Evolutionary conservation across 2,888 invertebrate species (phyloP), one percentile per base, ranked within the genome.

Genomic region (Parelbella ahira): DNA sequence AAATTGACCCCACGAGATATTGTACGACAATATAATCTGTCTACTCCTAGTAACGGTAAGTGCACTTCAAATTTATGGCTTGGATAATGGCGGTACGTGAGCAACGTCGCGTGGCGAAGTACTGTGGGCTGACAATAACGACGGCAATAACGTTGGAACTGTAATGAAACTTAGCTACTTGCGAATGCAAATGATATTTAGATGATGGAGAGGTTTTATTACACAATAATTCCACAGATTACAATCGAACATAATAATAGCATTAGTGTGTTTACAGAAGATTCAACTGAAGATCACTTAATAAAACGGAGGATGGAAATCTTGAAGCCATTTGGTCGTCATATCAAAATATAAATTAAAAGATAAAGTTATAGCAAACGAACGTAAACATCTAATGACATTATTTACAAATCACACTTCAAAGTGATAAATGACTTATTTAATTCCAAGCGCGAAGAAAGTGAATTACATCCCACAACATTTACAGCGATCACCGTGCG

Each of bases 361-460:
- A n/a, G n/a, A n/a, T n/a, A n/a, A n/a, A n/a, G n/a, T n/a, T n/a
- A 15, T 15, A 30, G 23, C 13, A 33, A 13, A 23, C 27, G 20
- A 28, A 24, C 30, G 9, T 9, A 3, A 10, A 34, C 13, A n/a
- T 8, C 2, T 30, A 19, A 32, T 20, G 19, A 10, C 10, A 21
- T 38, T 13, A 10, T n/a, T 5, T 2, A 33, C 20, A 39, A 47
- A 41, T 43, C 20, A 39, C 25, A 23, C 15, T 30, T 36, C 36
- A 23, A 30, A 30, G 34, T 63, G 63, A 66, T 62, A 51, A 63
- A 71, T 68, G 62, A 59, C 62, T 64, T 63, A 62, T 62, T 67
- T 62, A 61, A 66, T 63, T 65, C 44, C 57, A 18, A 57, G 51
- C 54, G 50, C 49, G 57, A 64, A 57, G 70, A 43, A 43, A 43